Conservation (phyloP, 2,113 vertebrate genomes). For the Grammomys surdaster region DNA sequence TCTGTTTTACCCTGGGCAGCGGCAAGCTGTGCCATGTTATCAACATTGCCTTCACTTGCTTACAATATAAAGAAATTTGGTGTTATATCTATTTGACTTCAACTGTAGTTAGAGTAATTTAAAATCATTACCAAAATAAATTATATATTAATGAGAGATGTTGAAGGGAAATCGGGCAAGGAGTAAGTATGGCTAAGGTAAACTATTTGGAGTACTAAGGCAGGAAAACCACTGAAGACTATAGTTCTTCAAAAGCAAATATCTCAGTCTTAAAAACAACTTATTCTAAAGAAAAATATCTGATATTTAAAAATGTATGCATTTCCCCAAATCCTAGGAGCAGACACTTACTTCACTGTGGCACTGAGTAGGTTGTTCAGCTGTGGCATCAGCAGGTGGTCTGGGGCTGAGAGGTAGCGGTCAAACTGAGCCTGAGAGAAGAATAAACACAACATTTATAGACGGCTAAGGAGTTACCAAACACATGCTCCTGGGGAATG, state of each 20-base stretch:
- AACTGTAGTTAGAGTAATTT: background rate
- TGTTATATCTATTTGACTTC: background rate
- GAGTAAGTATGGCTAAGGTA: background rate
- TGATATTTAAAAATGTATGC: slow-evolving; percentile 9
- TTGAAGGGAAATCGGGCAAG: background rate
- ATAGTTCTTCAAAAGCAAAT: background rate
- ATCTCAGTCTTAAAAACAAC: background rate
- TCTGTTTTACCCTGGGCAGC: background rate
- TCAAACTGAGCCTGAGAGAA: slow-evolving; percentile 95
- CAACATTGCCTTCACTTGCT: background rate
- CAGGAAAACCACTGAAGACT: background rate
- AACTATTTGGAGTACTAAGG: background rate
- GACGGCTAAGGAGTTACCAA: background rate
- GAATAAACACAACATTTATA: background rate
- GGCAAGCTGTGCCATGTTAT: background rate
- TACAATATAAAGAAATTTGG: background rate
- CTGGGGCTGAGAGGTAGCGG: slow-evolving; percentile 96
- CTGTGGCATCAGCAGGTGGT: slow-evolving; percentile 95
- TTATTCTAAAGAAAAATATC: background rate
- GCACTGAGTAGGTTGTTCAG: slow-evolving; percentile 97
- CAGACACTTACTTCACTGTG: slow-evolving; percentile 94
- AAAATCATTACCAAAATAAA: background rate
- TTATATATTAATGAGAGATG: background rate
- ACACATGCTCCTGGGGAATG: background rate
- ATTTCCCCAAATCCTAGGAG: background rate